These are phyloP conservation scores for Corythaixoides concolor DNA, from an alignment of 2,113 vertebrate genomes.

Conservation along the genomic window DNA sequence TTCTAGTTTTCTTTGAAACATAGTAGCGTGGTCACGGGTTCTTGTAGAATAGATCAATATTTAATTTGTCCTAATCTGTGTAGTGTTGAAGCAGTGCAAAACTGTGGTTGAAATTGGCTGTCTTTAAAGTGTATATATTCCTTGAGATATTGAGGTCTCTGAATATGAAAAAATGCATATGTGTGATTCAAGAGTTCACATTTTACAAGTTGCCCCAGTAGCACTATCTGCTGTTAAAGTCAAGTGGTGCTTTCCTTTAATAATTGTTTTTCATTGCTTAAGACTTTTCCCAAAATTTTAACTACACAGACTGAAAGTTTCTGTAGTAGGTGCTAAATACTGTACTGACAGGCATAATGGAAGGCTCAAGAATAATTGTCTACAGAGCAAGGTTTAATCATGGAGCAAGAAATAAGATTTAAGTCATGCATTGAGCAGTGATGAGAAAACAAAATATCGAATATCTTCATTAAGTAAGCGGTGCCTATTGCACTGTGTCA, in stretches of 20 bases:
- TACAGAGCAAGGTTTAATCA: background rate
- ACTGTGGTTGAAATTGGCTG: background rate
- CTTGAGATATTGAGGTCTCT: background rate
- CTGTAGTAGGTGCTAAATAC: background rate
- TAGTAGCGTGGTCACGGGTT: rapidly evolving
- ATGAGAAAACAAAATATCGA: background rate
- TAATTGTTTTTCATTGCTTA: background rate
- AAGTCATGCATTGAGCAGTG: background rate
- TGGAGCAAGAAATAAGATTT: background rate
- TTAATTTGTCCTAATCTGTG: background rate
- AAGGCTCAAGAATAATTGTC: background rate
- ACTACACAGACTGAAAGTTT: background rate
- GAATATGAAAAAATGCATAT: background rate
- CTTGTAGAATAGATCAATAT: background rate
- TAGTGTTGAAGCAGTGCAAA: background rate
- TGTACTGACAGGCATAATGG: background rate
- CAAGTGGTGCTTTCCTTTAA: background rate
- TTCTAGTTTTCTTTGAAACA: background rate
- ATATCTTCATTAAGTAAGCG: background rate
- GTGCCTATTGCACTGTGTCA: background rate
- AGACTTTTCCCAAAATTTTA: background rate
- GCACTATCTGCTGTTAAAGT: background rate
- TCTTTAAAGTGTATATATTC: background rate
- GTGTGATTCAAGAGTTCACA: background rate
- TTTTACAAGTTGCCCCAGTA: background rate